phyloP scores from a whole-genome alignment of 2,888 invertebrate species.

The Euzophera pinguis region DNA sequence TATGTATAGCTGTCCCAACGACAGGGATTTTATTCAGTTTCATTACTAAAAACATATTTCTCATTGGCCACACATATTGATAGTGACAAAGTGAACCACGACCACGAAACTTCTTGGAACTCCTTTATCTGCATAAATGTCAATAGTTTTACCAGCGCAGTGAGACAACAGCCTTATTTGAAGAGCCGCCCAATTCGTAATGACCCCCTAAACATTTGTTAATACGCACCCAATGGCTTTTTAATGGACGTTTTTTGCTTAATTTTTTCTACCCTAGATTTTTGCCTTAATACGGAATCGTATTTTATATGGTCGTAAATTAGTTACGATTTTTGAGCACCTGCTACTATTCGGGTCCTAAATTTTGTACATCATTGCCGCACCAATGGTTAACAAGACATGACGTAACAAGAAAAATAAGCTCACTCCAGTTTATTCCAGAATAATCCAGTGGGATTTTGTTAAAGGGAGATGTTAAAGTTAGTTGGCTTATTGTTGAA shows the following conservation, averaged over 20 bases:
- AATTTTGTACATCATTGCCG: background rate
- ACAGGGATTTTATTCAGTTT: too few species aligned
- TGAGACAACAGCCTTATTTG: conserved; percentile 8
- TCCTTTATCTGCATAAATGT: background rate
- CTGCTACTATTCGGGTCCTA: conserved; percentile 8
- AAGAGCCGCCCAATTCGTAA: conserved; percentile 39
- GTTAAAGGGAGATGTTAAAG: too few species aligned
- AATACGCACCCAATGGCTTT: conserved; percentile 58
- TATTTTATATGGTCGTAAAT: conserved; percentile 22
- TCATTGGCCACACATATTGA: too few species aligned
- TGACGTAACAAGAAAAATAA: too few species aligned
- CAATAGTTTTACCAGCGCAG: background rate
- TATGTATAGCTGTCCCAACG: too few species aligned
- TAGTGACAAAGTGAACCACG: too few species aligned
- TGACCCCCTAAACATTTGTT: conserved; percentile 63
- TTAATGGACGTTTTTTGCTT: conserved; percentile 56
- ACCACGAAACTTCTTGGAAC: too few species aligned
- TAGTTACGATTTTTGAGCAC: conserved; percentile 14
- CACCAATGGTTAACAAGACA: background rate
- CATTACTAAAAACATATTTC: too few species aligned
- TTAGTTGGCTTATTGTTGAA: too few species aligned
- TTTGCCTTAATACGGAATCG: conserved; percentile 18
- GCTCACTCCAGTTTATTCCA: too few species aligned
- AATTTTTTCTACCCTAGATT: conserved; percentile 25
- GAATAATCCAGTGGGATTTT: too few species aligned